Conservation (phyloP, 1,140 invertebrate species). For the Dysdera silvatica region DNA sequence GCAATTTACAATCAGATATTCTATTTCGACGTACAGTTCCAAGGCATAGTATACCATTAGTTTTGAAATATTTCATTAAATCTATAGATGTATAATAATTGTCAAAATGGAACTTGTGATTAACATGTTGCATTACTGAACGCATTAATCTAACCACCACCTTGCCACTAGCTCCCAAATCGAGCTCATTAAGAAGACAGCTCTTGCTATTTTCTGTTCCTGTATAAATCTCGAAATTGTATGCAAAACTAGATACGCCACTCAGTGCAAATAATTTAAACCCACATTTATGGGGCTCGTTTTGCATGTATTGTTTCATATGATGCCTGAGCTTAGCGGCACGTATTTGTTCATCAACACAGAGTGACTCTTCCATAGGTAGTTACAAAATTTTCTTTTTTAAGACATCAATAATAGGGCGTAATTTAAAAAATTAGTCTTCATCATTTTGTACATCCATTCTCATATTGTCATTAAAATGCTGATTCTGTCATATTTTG, state of each 20-base stretch:
- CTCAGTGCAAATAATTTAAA: slow-evolving; percentile 41
- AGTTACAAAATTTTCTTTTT: neutral
- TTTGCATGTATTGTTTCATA: no score
- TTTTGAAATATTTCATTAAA: neutral
- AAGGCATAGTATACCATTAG: neutral
- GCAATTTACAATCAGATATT: neutral
- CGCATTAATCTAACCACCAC: neutral
- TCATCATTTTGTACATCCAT: neutral
- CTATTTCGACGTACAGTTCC: neutral
- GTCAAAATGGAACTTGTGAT: neutral
- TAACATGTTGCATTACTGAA: neutral
- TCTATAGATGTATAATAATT: neutral
- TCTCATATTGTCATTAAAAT: slow-evolving; percentile 18
- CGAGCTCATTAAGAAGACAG: neutral
- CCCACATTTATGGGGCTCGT: slow-evolving; percentile 42
- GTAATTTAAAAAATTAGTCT: slow-evolving; percentile 1
- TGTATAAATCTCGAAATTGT: slow-evolving; percentile 38
- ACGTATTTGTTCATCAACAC: no score
- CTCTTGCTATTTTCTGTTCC: slow-evolving; percentile 34
- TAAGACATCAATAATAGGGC: neutral
- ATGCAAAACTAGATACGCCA: slow-evolving; percentile 36
- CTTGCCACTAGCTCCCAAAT: neutral
- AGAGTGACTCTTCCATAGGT: slow-evolving; percentile 9
- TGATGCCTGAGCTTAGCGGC: no score
- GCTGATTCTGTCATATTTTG: slow-evolving; percentile 1